Percentiles rank a stretch among this genome's conserved stretches.
Evolutionary conservation across 1,140 invertebrate genomes (phyloP).

Genomic region (Mercenaria mercenaria): DNA sequence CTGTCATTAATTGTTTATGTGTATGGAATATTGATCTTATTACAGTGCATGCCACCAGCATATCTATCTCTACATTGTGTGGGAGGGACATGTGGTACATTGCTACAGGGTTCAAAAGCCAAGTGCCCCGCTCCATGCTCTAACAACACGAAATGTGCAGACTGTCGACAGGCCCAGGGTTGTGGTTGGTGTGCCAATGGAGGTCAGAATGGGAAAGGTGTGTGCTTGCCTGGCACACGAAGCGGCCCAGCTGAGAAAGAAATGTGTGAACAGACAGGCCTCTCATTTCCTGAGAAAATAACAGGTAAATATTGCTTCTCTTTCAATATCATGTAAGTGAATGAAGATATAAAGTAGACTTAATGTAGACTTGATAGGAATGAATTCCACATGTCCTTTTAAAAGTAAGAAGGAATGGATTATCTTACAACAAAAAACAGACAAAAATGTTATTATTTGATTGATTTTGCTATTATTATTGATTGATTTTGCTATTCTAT

Average conservation of each 20-base stretch:
- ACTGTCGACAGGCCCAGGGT: slow-evolving; percentile 93
- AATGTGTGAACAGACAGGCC: slow-evolving; percentile 78
- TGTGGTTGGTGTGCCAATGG: slow-evolving; percentile 89
- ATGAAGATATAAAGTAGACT: no score
- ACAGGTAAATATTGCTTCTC: slow-evolving; percentile 61
- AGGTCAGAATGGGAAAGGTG: slow-evolving; percentile 85
- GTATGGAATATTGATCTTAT: no score
- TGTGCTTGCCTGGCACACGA: slow-evolving; percentile 86
- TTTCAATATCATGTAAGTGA: no score
- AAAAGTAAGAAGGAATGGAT: no score
- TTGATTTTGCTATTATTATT: no score
- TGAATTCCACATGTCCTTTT: no score
- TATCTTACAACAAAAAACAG: no score
- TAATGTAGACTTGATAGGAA: no score
- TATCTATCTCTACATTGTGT: slow-evolving; percentile 94
- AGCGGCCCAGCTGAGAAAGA: slow-evolving; percentile 83
- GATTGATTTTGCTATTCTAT: no score
- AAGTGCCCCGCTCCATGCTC: slow-evolving; percentile 93
- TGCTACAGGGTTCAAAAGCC: slow-evolving; percentile 90
- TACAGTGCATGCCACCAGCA: slow-evolving; percentile 93
- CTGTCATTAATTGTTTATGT: no score
- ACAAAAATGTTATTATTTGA: no score
- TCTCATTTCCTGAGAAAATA: slow-evolving; percentile 66
- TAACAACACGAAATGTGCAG: slow-evolving; percentile 93
- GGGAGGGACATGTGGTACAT: slow-evolving; percentile 93